Evolutionary conservation across 2,797 vertebrate genomes (phyloP).

Genomic region (Carcharodon carcharias): DNA sequence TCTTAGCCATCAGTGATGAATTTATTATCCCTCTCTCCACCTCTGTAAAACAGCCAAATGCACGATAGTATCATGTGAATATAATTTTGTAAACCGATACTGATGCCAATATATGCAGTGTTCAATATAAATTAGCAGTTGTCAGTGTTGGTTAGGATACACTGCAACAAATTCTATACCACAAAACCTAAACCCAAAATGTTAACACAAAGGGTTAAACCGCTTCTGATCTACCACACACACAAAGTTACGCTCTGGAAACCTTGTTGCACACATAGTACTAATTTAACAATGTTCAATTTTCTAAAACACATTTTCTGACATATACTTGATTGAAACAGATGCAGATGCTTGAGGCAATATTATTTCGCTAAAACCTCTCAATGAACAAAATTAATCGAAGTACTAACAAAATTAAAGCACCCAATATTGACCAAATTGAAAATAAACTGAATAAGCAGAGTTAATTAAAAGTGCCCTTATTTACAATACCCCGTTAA

Average conservation of each 20-base stretch:
- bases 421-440: neutral
- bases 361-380: neutral
- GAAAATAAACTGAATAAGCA: neutral
- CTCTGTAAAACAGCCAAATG: neutral
- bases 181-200: neutral
- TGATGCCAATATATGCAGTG: neutral
- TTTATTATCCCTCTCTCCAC: neutral
- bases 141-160: neutral
- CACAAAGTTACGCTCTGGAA: neutral
- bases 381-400: constrained; percentile 13
- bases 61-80: neutral
- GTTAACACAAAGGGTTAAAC: neutral
- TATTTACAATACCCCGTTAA: neutral
- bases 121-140: constrained; percentile 12
- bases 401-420: neutral
- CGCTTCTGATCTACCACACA: neutral
- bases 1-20: neutral
- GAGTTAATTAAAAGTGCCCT: neutral
- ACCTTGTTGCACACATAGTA: neutral
- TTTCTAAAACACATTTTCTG: constrained; percentile 26
- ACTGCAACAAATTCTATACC: neutral
- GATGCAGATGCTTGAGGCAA: neutral
- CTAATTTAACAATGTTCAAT: constrained; percentile 18
- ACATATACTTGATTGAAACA: constrained; percentile 7
- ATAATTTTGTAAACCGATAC: neutral